phyloP scores from a whole-genome alignment of 2,113 vertebrate species.

The Stercorarius parasiticus region DNA sequence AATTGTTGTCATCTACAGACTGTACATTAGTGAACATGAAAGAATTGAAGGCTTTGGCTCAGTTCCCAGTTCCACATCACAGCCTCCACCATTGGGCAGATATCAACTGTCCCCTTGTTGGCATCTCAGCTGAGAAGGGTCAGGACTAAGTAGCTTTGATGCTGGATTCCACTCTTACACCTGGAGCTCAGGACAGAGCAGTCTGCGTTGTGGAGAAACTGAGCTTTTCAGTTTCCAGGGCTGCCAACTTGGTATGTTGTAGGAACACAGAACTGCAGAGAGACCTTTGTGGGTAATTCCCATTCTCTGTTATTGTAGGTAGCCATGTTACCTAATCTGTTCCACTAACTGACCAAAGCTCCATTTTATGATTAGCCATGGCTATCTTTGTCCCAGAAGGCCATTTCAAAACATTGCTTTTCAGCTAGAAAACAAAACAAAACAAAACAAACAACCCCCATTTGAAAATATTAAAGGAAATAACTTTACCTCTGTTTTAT shows the following conservation, averaged over 20 bases:
- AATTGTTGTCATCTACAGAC: not conserved
- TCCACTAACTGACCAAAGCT: not conserved
- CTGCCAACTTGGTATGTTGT: not conserved
- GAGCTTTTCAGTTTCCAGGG: not conserved
- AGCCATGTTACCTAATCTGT: not conserved
- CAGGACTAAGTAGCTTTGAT: not conserved
- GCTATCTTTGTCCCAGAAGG: not conserved
- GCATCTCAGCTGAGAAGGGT: not conserved
- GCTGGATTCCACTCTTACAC: not conserved
- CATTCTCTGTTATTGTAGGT: not conserved
- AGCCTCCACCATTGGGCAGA: not conserved
- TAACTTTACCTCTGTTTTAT: not conserved
- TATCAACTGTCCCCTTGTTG: not conserved
- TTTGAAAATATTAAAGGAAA: constrained; percentile 1
- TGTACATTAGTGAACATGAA: not conserved
- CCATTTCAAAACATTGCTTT: constrained; percentile 17
- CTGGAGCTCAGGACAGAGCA: not conserved
- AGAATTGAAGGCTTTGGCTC: not conserved
- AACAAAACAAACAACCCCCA: not conserved
- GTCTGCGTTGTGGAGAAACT: not conserved
- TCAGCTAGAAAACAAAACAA: not conserved
- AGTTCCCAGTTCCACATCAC: not conserved
- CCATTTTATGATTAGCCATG: not conserved
- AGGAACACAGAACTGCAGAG: not conserved
- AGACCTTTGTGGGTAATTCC: not conserved